Evolutionary conservation across 1,140 invertebrate species (phyloP).

Genomic region (Drosophila insularis): DNA sequence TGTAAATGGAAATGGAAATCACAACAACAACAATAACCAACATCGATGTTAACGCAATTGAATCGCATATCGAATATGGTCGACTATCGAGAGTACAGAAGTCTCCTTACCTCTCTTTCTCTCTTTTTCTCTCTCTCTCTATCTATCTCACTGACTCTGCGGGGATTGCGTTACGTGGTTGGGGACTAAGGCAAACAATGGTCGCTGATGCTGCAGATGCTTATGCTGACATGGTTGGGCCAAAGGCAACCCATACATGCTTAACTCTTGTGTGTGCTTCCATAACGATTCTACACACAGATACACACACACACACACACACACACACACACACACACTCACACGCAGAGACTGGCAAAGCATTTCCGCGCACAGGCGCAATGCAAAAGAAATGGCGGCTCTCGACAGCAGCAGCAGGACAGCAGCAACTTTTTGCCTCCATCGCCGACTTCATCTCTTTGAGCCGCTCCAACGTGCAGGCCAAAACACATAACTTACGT

Average conservation of each 20-base stretch:
- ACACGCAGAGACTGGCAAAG: conserved; percentile 16
- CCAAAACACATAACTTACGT: conserved; percentile 60
- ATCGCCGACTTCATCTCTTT: conserved; percentile 16
- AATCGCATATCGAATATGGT: conserved; percentile 61
- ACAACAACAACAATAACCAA: conserved; percentile 35
- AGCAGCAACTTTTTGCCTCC: conserved; percentile 20
- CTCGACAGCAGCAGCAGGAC: conserved; percentile 25
- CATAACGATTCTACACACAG: conserved; percentile 47
- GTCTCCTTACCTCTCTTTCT: conserved; percentile 19
- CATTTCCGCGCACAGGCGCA: conserved; percentile 72
- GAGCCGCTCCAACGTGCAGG: neutral
- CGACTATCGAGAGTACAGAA: conserved; percentile 1
- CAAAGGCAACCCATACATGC: conserved; percentile 52
- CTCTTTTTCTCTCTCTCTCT: conserved; percentile 13
- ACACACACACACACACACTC: conserved; percentile 19
- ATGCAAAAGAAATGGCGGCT: conserved; percentile 71
- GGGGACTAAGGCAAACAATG: conserved; percentile 69
- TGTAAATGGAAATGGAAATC: conserved; percentile 67
- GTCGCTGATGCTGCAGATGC: conserved; percentile 50
- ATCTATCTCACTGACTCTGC: conserved; percentile 16
- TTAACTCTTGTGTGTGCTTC: conserved; percentile 54
- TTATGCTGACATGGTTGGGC: conserved; percentile 62
- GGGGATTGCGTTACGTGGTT: conserved; percentile 41
- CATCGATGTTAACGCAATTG: conserved; percentile 40
- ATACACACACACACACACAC: conserved; percentile 29